A percentile compares a stretch with the other conserved stretches of the same genome.
Evolutionary conservation across 2,113 vertebrate genomes (phyloP).

Genomic region (Chrysemys picta): DNA sequence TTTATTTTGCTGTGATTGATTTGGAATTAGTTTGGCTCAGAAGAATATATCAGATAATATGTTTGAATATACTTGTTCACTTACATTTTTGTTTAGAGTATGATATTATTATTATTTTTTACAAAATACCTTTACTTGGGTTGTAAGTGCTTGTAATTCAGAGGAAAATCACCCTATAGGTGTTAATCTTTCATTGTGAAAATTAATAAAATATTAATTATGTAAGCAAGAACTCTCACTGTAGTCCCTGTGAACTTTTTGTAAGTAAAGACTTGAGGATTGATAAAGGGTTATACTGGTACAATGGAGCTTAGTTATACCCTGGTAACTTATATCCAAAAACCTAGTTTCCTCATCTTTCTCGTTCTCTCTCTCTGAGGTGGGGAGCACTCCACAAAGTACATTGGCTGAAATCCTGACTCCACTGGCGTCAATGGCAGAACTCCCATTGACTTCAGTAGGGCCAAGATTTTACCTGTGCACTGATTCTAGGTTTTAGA

Average conservation of each 20-base stretch:
- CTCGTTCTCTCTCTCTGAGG: neutral
- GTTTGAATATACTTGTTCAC: neutral
- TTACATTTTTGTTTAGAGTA: neutral
- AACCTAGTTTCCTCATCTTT: constrained; percentile 8
- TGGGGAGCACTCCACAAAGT: neutral
- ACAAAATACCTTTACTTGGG: neutral
- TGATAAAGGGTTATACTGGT: accelerated
- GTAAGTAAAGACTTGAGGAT: neutral
- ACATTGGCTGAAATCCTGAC: neutral
- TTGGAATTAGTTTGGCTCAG: neutral
- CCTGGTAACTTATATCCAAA: neutral
- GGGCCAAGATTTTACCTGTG: neutral
- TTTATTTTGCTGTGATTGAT: neutral
- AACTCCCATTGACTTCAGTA: neutral
- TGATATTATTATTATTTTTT: neutral
- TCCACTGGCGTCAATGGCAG: neutral
- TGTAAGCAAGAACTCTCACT: neutral
- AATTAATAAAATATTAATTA: neutral
- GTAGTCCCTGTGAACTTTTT: neutral
- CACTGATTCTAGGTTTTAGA: accelerated
- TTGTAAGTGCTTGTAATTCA: neutral
- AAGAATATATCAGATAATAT: neutral
- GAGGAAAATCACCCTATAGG: neutral
- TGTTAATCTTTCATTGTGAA: neutral
- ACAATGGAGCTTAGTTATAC: neutral